Evolutionary conservation across 2,888 invertebrate genomes (phyloP).

Genomic region (Dasysyrphus albostriatus): DNA sequence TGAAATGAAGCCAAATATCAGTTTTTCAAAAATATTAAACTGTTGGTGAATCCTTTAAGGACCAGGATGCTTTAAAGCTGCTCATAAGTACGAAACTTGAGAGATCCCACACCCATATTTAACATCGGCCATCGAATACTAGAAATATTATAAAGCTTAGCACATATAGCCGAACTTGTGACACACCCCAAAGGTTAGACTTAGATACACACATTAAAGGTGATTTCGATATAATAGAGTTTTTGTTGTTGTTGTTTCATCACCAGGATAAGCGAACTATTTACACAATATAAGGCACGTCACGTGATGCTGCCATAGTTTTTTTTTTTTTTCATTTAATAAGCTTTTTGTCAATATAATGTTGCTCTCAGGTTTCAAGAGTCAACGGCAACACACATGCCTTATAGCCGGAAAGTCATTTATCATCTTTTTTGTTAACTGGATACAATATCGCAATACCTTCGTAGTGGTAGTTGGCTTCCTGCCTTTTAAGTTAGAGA

Average conservation of each 20-base stretch:
- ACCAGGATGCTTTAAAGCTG: too few relatives aligned
- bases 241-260: conserved; percentile 24
- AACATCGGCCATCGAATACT: too few relatives aligned
- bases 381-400: conserved; percentile 53
- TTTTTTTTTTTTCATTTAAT: conserved; percentile 17
- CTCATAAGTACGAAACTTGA: too few relatives aligned
- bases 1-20: too few relatives aligned
- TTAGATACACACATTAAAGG: conserved; percentile 27
- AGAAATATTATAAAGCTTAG: conserved; percentile 3
- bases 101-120: too few relatives aligned
- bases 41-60: too few relatives aligned
- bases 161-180: neutral
- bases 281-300: conserved; percentile 54
- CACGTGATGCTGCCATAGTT: conserved; percentile 44
- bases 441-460: neutral
- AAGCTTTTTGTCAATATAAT: conserved; percentile 65
- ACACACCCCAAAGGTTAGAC: conserved; percentile 34
- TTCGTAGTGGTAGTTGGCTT: conserved; percentile 38
- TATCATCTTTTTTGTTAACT: conserved; percentile 69
- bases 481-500: conserved; percentile 50
- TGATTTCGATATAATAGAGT: conserved; percentile 26
- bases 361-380: conserved; percentile 31
- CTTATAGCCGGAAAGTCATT: conserved; percentile 59
- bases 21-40: too few relatives aligned
- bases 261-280: conserved; percentile 36